Base-by-base conservation (phyloP, 2,888 invertebrate genomes). In the Limnephilus marmoratus region DNA sequence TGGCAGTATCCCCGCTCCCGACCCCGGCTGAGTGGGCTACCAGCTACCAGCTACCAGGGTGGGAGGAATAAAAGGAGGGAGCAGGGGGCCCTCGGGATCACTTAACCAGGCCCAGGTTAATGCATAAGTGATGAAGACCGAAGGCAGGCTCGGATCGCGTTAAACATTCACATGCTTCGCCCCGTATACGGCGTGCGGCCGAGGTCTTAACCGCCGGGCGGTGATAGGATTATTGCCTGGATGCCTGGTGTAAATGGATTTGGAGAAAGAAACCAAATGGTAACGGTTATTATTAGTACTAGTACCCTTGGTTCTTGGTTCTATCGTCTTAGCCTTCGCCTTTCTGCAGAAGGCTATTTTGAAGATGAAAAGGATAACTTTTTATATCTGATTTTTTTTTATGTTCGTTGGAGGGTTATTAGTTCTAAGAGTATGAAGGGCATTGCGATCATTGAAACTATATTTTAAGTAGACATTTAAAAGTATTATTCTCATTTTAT, bases 81-180 rank as follows among this genome's bases (percentile, higher is more conserved):
- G 85, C 45, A 86, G 85, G 94, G 94, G 94, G 94, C 95, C 95
- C 95, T 95, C 85, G 96, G 96, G 96, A 96, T 94, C 96, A 95
- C 96, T 96, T 96, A 96, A 95, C 90, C 94, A 94, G 95, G 95
- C 95, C 95, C 95, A 94, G 95, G 95, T 96, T 96, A 96, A 96
- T 97, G 96, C 96, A 97, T 97, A 96, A 97, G 96, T 96, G 96
- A 97, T 96, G 96, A 92, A 92, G 88, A 91, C 86, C 88, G 81
- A 41, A 85, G 83, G 83, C 90, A 90, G 37, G 85, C 37, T 31
- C 49, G 82, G 81, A 90, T 90, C 90, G 83, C 83, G 82, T 91
- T 91, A 91, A 91, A 91, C 91, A 91, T 91, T 91, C 91, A 91
- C 80, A 87, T 87, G 80, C 53, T 87, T 81, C 86, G 81, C 86